Evolutionary conservation across 2,113 vertebrate genomes (phyloP).

Genomic region (Cygnus buccinator): DNA sequence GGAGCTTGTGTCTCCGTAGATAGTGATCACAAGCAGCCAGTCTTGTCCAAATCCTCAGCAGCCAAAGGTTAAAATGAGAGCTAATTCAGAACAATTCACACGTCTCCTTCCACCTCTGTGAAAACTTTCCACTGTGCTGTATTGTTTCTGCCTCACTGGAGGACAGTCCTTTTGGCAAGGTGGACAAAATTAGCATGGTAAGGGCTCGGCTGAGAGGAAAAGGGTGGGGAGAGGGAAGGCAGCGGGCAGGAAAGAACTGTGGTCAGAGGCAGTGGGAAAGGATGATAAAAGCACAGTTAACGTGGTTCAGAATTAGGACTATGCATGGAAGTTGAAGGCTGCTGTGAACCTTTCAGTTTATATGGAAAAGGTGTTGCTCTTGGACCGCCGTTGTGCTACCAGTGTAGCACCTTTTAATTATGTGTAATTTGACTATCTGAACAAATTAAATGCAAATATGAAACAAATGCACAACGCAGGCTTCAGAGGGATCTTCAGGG

Average conservation of each 20-base stretch:
- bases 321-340: neutral
- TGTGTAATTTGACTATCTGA: neutral
- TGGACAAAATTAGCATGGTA: neutral
- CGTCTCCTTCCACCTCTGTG: neutral
- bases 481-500: neutral
- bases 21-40: neutral
- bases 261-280: neutral
- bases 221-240: conserved; percentile 12
- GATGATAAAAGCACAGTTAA: neutral
- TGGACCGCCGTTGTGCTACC: neutral
- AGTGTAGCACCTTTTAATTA: neutral
- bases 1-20: neutral
- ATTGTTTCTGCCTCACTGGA: neutral
- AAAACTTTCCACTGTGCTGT: neutral
- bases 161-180: neutral
- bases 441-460: neutral
- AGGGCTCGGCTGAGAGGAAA: neutral
- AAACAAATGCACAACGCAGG: neutral
- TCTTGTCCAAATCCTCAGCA: neutral
- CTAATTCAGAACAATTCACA: neutral
- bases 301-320: neutral
- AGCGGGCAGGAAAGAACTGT: conserved; percentile 4
- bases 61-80: neutral
- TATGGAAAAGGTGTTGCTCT: neutral
- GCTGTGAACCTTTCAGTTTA: neutral